Evolutionary conservation across 2,888 invertebrate genomes (phyloP).

Genomic region (Drosophila melanosoma): DNA sequence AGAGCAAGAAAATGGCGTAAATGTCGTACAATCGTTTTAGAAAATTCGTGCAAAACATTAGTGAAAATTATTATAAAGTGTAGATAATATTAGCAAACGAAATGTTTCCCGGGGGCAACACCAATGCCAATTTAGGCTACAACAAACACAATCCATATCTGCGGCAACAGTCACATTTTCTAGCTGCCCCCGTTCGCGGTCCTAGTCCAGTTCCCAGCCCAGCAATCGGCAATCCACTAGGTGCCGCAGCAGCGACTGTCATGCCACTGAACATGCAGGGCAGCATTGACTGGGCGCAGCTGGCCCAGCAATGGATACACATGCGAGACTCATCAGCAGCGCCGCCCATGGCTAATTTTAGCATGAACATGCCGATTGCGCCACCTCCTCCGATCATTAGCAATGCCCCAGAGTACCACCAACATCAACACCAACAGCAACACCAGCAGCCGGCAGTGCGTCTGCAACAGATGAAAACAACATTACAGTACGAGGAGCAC

Average conservation of each 20-base stretch:
- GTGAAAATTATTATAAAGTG: slow-evolving; percentile 13
- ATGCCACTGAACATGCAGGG: slow-evolving; percentile 68
- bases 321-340: slow-evolving; percentile 89
- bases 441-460: slow-evolving; percentile 15
- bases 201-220: slow-evolving; percentile 23
- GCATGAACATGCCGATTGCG: slow-evolving; percentile 86
- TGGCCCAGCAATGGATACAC: slow-evolving; percentile 99
- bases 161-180: slow-evolving; percentile 87
- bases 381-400: slow-evolving; percentile 86
- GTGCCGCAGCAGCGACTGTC: slow-evolving; percentile 21
- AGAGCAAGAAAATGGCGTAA: slow-evolving; percentile 66
- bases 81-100: slow-evolving; percentile 3
- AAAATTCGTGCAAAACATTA: slow-evolving; percentile 27
- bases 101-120: slow-evolving; percentile 83
- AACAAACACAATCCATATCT: slow-evolving; percentile 85
- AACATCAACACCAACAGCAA: slow-evolving; percentile 32
- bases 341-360: slow-evolving; percentile 50
- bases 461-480: slow-evolving; percentile 25
- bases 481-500: slow-evolving; percentile 86
- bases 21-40: slow-evolving; percentile 38
- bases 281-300: slow-evolving; percentile 97
- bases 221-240: slow-evolving; percentile 22
- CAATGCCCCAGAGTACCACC: slow-evolving; percentile 50
- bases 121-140: slow-evolving; percentile 76
- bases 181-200: slow-evolving; percentile 84